Conservation (phyloP, 2,888 invertebrate species). For the Rosalia funebris region DNA sequence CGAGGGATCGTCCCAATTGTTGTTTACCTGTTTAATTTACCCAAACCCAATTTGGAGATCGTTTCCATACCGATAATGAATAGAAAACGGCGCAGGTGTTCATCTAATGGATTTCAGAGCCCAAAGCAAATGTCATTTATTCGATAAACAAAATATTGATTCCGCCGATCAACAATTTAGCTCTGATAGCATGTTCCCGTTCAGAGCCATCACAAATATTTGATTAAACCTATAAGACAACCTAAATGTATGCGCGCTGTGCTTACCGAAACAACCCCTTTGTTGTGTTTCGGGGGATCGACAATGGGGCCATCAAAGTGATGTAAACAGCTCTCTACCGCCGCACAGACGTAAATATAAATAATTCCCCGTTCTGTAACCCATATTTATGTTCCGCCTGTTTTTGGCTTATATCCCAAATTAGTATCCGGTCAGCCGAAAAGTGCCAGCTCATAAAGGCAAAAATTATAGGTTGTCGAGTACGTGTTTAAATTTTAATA, state of each 20-base stretch:
- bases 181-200: constrained; percentile 3
- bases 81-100: not conserved
- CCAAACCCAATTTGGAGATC: no score
- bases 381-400: no score
- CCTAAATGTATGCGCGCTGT: not conserved
- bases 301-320: constrained; percentile 5
- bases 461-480: no score
- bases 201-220: constrained; percentile 7
- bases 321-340: not conserved
- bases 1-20: no score
- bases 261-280: not conserved
- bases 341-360: constrained; percentile 3
- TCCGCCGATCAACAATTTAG: constrained; percentile 4
- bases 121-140: constrained; percentile 7
- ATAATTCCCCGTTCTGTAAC: no score
- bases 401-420: no score
- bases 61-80: no score
- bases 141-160: constrained; percentile 11
- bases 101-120: not conserved
- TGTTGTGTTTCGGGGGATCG: not conserved
- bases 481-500: no score
- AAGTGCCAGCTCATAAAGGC: no score
- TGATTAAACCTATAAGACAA: constrained; percentile 8
- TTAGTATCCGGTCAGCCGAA: no score
- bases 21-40: no score